Conservation (phyloP, 2,888 invertebrate species). For the Oxytorus armatus region DNA sequence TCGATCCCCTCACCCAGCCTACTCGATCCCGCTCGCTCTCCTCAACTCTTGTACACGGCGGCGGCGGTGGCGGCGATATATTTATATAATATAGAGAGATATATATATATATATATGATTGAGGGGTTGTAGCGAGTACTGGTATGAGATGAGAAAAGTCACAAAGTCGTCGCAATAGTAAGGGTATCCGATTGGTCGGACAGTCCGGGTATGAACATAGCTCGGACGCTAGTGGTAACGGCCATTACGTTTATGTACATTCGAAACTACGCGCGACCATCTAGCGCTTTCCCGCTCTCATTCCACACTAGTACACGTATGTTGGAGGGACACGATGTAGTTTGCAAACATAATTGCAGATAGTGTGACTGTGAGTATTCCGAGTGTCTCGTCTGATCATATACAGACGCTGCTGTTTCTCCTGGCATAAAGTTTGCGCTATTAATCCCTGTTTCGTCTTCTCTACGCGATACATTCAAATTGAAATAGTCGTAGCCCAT, state of each 20-base stretch:
- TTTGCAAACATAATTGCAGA: constrained; percentile 61
- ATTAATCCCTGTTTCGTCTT: background rate
- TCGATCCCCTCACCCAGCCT: too few species aligned
- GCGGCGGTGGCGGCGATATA: too few species aligned
- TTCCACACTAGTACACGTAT: background rate
- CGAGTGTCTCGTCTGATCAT: constrained; percentile 48
- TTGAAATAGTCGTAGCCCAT: constrained; percentile 16
- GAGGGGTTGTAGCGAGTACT: too few species aligned
- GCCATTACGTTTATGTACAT: constrained; percentile 53
- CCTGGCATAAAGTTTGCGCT: background rate
- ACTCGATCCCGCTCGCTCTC: too few species aligned
- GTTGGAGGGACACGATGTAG: constrained; percentile 39
- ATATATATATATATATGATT: too few species aligned
- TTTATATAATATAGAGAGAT: too few species aligned
- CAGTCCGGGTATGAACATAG: constrained; percentile 61
- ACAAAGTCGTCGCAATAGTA: constrained; percentile 46
- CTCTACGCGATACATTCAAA: constrained; percentile 10
- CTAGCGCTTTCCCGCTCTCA: constrained; percentile 16
- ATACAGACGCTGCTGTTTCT: constrained; percentile 31
- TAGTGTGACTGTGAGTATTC: constrained; percentile 48
- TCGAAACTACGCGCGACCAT: constrained; percentile 43
- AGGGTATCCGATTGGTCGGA: constrained; percentile 56
- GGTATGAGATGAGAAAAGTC: constrained; percentile 24
- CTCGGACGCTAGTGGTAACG: constrained; percentile 60
- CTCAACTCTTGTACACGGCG: too few species aligned